A percentile compares a stretch with the other conserved stretches of the same genome.
Evolutionary conservation across 2,888 invertebrate species (phyloP).

Genomic region (Hecatera dysodea): DNA sequence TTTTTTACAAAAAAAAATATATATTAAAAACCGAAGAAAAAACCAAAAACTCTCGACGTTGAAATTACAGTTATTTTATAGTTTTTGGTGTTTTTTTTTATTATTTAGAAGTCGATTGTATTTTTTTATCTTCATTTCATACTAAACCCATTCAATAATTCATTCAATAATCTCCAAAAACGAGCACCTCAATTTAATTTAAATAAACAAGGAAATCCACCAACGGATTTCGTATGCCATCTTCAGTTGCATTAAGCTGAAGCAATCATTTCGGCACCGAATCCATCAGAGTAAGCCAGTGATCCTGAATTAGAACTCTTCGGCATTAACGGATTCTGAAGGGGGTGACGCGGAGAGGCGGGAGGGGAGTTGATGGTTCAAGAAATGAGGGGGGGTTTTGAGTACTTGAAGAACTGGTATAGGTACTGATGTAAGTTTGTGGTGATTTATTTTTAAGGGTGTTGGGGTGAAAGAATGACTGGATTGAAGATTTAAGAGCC

Average conservation of each 20-base stretch:
- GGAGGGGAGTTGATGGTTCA: constrained; percentile 22
- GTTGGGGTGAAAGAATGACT: not conserved
- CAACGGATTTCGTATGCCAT: constrained; percentile 2
- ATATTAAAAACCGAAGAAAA: no score
- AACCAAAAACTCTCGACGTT: no score
- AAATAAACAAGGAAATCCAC: not conserved
- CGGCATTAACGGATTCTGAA: constrained; percentile 55
- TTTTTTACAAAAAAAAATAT: no score
- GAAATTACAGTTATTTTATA: no score
- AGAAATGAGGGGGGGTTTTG: constrained; percentile 31
- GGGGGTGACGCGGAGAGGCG: not conserved
- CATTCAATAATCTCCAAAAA: no score
- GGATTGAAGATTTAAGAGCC: no score
- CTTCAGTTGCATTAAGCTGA: constrained; percentile 34
- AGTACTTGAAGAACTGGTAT: constrained; percentile 28
- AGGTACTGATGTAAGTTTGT: constrained; percentile 32
- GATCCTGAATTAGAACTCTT: constrained; percentile 61
- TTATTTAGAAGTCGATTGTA: no score
- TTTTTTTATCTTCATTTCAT: no score
- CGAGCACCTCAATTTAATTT: not conserved
- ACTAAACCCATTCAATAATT: no score
- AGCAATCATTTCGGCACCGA: constrained; percentile 50
- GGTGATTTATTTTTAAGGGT: constrained; percentile 42
- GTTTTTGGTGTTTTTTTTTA: no score
- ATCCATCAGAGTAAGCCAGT: constrained; percentile 60